Percentiles rank a stretch among this genome's conserved stretches.
Evolutionary conservation across 2,113 vertebrate species (phyloP).

Genomic region (Parotia lawesii): DNA sequence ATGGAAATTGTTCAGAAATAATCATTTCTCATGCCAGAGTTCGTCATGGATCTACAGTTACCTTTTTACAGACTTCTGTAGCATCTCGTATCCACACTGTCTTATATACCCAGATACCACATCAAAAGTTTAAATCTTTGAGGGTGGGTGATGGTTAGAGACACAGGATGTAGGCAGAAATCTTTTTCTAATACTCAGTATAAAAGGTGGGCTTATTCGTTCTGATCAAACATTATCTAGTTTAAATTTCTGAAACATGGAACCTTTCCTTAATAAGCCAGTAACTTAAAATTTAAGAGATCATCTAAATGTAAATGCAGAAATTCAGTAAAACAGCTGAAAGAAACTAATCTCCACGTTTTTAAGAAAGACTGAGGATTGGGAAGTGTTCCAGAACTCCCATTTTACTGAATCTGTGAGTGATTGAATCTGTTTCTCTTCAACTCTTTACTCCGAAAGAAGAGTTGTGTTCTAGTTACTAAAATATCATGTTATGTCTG

Average conservation of each 20-base stretch:
- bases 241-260: not conserved
- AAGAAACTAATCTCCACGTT: not conserved
- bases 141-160: not conserved
- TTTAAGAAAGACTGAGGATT: not conserved
- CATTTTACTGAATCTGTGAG: not conserved
- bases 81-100: not conserved
- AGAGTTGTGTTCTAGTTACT: not conserved
- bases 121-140: not conserved
- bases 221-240: not conserved
- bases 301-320: slow-evolving; percentile 31
- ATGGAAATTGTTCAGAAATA: not conserved
- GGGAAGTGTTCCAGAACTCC: not conserved
- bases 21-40: not conserved
- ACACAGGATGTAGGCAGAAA: not conserved
- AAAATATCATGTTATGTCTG: not conserved
- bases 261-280: slow-evolving; percentile 2
- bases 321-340: not conserved
- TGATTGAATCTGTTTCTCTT: slow-evolving; percentile 28
- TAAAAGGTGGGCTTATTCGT: not conserved
- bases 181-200: not conserved
- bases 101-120: not conserved
- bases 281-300: not conserved
- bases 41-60: not conserved
- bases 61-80: not conserved
- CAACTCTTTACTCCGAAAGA: not conserved